A percentile compares a stretch with the other conserved stretches of the same genome.
These are phyloP conservation scores for Euphonia xanthogaster DNA, from an alignment of 2,797 vertebrate species.

Conservation along the genomic window DNA sequence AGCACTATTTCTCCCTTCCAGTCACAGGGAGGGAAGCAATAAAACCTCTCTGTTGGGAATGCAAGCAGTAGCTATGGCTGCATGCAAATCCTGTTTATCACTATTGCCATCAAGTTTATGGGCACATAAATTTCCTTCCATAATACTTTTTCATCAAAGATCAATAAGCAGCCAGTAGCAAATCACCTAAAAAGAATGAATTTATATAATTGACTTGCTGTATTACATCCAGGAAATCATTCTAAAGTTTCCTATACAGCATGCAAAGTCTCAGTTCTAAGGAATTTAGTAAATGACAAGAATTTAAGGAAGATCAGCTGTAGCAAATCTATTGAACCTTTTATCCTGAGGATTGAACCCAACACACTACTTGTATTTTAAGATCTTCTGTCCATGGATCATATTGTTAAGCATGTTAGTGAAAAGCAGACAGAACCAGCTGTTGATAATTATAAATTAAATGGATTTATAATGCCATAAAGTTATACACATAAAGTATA, in stretches of 20 bases:
- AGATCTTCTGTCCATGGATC: not conserved
- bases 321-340: not conserved
- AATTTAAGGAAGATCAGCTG: not conserved
- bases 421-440: not conserved
- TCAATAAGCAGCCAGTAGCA: constrained; percentile 34
- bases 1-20: not conserved
- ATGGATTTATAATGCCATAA: not conserved
- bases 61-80: not conserved
- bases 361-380: not conserved
- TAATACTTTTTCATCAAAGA: constrained; percentile 41
- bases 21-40: not conserved
- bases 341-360: not conserved
- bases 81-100: constrained; percentile 31
- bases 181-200: constrained; percentile 17
- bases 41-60: not conserved
- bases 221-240: not conserved
- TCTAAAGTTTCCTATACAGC: not conserved
- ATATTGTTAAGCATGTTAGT: not conserved
- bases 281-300: not conserved
- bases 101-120: not conserved
- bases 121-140: constrained; percentile 27
- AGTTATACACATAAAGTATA: not conserved
- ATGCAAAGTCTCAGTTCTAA: not conserved
- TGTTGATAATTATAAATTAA: not conserved
- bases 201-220: constrained; percentile 9